Conservation (phyloP, 2,888 invertebrate species). For the Uropetala carovei region DNA sequence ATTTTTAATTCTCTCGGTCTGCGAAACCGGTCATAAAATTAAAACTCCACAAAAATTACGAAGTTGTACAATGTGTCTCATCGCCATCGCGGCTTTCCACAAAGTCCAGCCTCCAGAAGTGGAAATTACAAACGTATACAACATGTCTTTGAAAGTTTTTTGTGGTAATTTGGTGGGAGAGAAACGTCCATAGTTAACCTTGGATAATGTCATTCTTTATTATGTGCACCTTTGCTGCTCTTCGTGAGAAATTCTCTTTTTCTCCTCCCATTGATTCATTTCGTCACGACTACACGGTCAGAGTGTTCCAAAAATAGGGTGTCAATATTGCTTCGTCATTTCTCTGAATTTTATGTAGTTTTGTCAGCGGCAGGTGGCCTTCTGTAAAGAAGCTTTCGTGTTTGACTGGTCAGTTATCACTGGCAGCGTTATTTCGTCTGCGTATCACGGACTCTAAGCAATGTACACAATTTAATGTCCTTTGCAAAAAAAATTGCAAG, state of each 20-base stretch:
- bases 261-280: not conserved
- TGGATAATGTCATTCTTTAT: not conserved
- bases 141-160: too few relatives aligned
- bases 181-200: not conserved
- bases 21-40: too few relatives aligned
- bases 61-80: too few relatives aligned
- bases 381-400: not conserved
- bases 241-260: not conserved
- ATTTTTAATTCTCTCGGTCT: too few relatives aligned
- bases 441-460: not conserved
- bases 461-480: not conserved
- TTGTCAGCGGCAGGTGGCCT: not conserved
- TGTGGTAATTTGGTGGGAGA: not conserved
- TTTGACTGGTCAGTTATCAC: constrained; percentile 24
- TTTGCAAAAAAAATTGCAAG: too few relatives aligned
- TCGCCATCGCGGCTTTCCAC: too few relatives aligned
- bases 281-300: not conserved
- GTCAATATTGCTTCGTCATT: not conserved
- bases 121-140: too few relatives aligned
- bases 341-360: constrained; percentile 1
- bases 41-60: too few relatives aligned
- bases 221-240: not conserved
- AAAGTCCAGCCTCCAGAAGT: too few relatives aligned
- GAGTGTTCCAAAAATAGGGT: not conserved
- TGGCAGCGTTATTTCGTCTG: not conserved